Percentiles rank a stretch among this genome's conserved stretches.
phyloP scores from a whole-genome alignment of 1,140 invertebrate species.

The Drosophila tristis region DNA sequence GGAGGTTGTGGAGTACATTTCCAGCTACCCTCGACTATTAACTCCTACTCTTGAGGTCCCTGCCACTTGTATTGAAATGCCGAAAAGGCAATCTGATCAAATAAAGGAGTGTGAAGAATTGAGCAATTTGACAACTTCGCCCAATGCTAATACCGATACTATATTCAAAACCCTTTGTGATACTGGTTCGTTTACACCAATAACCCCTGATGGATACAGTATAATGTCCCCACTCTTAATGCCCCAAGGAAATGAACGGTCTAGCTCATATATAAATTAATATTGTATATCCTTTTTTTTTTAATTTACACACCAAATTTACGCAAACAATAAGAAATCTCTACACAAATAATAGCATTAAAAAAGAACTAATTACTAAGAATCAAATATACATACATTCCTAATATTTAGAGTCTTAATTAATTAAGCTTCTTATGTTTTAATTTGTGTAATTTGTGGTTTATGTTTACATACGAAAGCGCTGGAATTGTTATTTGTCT shows the following conservation, averaged over 20 bases:
- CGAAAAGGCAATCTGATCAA: slow-evolving; percentile 61
- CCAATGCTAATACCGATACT: background rate
- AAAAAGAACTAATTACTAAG: too few relatives aligned
- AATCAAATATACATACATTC: too few relatives aligned
- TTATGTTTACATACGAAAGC: too few relatives aligned
- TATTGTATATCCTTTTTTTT: too few relatives aligned
- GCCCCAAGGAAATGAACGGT: slow-evolving; percentile 24
- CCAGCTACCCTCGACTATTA: slow-evolving; percentile 90
- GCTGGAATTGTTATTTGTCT: too few relatives aligned
- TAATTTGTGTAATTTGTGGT: too few relatives aligned
- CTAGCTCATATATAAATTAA: background rate
- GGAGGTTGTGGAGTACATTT: slow-evolving; percentile 92
- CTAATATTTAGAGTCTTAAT: too few relatives aligned
- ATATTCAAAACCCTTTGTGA: background rate
- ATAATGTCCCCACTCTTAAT: slow-evolving; percentile 67
- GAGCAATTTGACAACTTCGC: background rate
- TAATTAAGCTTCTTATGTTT: too few relatives aligned
- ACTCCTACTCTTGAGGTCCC: slow-evolving; percentile 92
- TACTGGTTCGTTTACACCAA: slow-evolving; percentile 28
- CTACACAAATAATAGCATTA: too few relatives aligned
- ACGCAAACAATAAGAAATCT: too few relatives aligned
- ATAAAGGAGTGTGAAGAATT: background rate
- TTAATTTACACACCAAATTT: too few relatives aligned
- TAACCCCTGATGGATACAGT: slow-evolving; percentile 72
- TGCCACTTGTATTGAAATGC: slow-evolving; percentile 88